Conservation (phyloP, 1,140 invertebrate species). For the Nasonia giraulti region DNA sequence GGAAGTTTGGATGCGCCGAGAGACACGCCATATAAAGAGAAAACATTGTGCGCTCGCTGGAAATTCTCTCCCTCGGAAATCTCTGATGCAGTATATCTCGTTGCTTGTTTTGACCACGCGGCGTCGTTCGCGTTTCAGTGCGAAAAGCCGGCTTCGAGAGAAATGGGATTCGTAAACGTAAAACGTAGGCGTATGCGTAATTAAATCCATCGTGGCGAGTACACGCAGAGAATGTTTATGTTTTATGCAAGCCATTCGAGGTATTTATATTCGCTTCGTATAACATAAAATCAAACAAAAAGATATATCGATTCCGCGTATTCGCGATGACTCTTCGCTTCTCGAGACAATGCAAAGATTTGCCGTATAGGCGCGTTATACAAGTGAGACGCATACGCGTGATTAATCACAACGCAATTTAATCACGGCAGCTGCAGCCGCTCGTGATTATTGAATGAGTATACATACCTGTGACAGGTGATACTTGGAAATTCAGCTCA, state of each 20-base stretch:
- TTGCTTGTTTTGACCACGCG: neutral
- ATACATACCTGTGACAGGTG: neutral
- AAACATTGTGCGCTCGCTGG: constrained; percentile 4
- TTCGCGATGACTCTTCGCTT: neutral
- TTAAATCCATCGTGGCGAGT: no score
- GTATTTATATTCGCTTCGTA: no score
- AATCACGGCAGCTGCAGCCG: neutral
- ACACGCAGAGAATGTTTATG: no score
- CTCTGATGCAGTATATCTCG: neutral
- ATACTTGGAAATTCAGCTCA: neutral
- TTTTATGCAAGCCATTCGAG: no score
- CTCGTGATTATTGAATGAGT: neutral
- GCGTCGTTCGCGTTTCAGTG: neutral
- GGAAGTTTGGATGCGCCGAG: constrained; percentile 21
- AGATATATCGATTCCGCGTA: neutral
- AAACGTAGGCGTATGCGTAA: no score
- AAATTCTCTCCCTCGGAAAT: neutral
- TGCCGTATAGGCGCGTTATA: neutral
- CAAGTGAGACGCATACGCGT: neutral
- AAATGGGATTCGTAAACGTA: neutral
- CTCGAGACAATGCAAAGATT: neutral
- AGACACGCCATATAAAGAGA: constrained; percentile 26
- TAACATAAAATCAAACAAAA: no score
- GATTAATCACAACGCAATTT: neutral
- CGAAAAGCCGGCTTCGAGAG: neutral